Conservation (phyloP, 1,140 invertebrate genomes). For the Zeugodacus cucurbitae region DNA sequence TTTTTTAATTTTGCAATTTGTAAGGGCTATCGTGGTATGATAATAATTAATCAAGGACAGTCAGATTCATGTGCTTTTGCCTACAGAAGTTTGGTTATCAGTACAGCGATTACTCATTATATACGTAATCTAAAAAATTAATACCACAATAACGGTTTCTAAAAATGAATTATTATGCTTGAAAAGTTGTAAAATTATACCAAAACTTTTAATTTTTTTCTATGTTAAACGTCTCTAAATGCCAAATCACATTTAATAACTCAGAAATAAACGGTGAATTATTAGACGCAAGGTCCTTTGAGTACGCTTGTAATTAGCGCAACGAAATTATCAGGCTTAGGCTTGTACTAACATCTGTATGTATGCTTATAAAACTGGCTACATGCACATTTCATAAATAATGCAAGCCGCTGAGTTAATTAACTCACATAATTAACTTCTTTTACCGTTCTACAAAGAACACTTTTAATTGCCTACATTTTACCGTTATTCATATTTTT, state of each 20-base stretch:
- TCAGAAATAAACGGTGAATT: not conserved
- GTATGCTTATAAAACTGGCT: not conserved
- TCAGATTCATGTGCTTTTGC: too few species aligned
- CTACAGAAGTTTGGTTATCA: too few species aligned
- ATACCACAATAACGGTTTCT: too few species aligned
- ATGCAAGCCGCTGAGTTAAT: slow-evolving; percentile 3
- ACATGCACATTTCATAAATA: not conserved
- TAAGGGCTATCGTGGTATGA: too few species aligned
- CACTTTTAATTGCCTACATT: not conserved
- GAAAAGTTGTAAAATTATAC: too few species aligned
- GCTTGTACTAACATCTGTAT: not conserved
- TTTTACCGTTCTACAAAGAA: not conserved
- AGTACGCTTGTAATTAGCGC: not conserved
- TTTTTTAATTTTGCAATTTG: too few species aligned
- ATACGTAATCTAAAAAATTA: too few species aligned
- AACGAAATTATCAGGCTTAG: not conserved
- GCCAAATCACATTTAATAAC: not conserved
- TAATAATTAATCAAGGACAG: too few species aligned
- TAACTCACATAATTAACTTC: slow-evolving; percentile 24
- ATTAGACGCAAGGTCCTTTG: not conserved
- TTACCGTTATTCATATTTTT: not conserved
- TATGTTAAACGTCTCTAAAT: too few species aligned
- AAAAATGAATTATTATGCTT: too few species aligned
- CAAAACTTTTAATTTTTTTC: too few species aligned
- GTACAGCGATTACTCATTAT: too few species aligned